Conservation (phyloP, 2,113 vertebrate species). For the Lota lota region DNA sequence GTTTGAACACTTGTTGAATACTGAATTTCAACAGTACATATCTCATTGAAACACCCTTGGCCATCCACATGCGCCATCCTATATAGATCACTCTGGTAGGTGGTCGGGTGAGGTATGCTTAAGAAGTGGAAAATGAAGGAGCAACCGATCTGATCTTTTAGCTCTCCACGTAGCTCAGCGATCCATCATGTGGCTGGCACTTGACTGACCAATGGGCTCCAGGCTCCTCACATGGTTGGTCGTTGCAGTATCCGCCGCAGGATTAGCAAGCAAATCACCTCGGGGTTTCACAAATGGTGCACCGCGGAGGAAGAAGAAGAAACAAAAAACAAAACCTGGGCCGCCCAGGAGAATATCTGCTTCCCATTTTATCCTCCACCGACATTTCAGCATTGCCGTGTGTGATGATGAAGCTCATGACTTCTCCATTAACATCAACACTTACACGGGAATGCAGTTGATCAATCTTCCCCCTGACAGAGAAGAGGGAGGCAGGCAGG, state of each 20-base stretch:
- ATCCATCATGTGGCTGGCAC: neutral
- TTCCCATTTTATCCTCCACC: too few species aligned
- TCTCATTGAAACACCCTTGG: too few species aligned
- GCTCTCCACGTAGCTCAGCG: conserved; percentile 7
- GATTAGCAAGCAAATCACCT: conserved; percentile 17
- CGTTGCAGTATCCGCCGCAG: conserved; percentile 11
- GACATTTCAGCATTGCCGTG: neutral
- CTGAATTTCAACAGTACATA: too few species aligned
- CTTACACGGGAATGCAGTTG: conserved; percentile 13
- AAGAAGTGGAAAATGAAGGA: neutral
- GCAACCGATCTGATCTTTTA: conserved; percentile 1
- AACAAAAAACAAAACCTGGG: too few species aligned
- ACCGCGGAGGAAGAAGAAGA: too few species aligned
- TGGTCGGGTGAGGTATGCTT: too few species aligned
- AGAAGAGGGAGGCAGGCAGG: neutral
- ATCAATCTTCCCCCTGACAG: conserved; percentile 51
- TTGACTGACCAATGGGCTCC: conserved; percentile 20
- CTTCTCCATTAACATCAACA: conserved; percentile 22
- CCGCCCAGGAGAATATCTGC: too few species aligned
- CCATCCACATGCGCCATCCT: too few species aligned
- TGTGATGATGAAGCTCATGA: conserved; percentile 23
- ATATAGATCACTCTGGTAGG: too few species aligned
- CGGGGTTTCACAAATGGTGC: too few species aligned
- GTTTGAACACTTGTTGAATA: too few species aligned
- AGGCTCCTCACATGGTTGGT: conserved; percentile 16